Evolutionary conservation across 2,113 vertebrate genomes (phyloP).

Genomic region (Syngnathus typhle): DNA sequence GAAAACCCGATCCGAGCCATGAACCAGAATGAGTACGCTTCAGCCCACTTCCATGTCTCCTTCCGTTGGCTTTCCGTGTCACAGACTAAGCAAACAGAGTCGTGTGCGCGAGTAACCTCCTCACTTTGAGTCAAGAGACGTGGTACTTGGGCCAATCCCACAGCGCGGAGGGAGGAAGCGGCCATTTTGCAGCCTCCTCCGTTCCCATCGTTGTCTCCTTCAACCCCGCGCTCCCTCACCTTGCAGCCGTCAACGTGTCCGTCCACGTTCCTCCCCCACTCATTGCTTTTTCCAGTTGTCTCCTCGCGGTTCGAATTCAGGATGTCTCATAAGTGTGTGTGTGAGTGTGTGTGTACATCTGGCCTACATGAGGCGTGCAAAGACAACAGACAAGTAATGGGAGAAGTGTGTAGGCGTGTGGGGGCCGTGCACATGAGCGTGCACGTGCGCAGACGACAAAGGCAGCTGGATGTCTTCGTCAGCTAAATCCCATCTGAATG

Average conservation of each 20-base stretch:
- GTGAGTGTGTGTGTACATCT: conserved; percentile 33
- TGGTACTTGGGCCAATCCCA: conserved; percentile 30
- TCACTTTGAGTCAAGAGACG: conserved; percentile 40
- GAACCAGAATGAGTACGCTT: conserved; percentile 7
- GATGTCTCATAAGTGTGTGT: neutral
- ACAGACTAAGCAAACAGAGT: conserved; percentile 70
- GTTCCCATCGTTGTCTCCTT: conserved; percentile 36
- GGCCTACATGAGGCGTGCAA: conserved; percentile 45
- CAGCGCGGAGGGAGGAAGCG: conserved; percentile 38
- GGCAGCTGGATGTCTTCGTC: conserved; percentile 30
- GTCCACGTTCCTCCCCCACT: conserved; percentile 2
- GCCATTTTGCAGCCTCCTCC: conserved; percentile 19
- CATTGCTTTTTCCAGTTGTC: conserved; percentile 2
- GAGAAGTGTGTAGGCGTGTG: conserved; percentile 33
- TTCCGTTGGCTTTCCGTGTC: conserved; percentile 61
- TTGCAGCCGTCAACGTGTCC: conserved; percentile 36
- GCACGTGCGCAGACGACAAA: conserved; percentile 35
- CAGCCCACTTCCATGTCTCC: conserved; percentile 4
- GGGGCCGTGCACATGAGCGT: conserved; percentile 25
- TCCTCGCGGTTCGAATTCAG: conserved; percentile 5
- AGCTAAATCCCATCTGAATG: conserved; percentile 34
- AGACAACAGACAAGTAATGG: conserved; percentile 47
- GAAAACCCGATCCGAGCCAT: neutral
- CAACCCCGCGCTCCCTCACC: conserved; percentile 44
- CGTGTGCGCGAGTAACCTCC: conserved; percentile 46